Evolutionary conservation across 2,888 invertebrate species (phyloP).

Genomic region (Temnothorax unifasciatus): DNA sequence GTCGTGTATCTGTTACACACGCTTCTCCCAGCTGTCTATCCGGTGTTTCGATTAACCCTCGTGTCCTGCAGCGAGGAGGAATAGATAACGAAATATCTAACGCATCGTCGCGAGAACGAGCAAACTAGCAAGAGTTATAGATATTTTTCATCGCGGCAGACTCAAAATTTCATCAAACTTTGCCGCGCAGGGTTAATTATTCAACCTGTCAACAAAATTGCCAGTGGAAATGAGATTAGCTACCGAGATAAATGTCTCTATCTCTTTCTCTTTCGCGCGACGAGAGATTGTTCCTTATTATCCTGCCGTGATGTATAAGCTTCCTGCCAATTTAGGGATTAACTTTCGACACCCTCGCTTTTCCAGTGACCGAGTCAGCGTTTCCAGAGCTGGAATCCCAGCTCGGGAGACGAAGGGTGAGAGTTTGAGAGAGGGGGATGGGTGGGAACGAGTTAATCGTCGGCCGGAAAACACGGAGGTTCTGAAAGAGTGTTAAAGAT

Average conservation of each 20-base stretch:
- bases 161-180: not conserved
- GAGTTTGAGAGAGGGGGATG: conserved; percentile 63
- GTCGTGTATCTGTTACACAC: conserved; percentile 61
- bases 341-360: conserved; percentile 66
- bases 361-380: conserved; percentile 66
- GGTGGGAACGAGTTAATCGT: conserved; percentile 74
- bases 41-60: conserved; percentile 36
- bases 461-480: conserved; percentile 65
- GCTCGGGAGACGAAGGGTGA: conserved; percentile 43
- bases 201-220: not conserved
- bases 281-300: conserved; percentile 62
- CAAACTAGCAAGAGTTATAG: not conserved
- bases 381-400: conserved; percentile 53
- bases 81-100: too few species aligned
- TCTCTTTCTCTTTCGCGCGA: not conserved
- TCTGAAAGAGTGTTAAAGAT: conserved; percentile 63
- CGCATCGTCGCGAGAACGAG: not conserved
- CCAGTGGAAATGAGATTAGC: conserved; percentile 59
- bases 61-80: not conserved
- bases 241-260: conserved; percentile 49
- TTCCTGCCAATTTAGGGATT: conserved; percentile 68
- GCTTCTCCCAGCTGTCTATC: conserved; percentile 11
- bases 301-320: conserved; percentile 41
- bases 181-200: conserved; percentile 7
- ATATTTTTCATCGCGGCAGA: not conserved